These are phyloP conservation scores for Rapana venosa DNA, from an alignment of 2,888 invertebrate species.

Conservation along the genomic window DNA sequence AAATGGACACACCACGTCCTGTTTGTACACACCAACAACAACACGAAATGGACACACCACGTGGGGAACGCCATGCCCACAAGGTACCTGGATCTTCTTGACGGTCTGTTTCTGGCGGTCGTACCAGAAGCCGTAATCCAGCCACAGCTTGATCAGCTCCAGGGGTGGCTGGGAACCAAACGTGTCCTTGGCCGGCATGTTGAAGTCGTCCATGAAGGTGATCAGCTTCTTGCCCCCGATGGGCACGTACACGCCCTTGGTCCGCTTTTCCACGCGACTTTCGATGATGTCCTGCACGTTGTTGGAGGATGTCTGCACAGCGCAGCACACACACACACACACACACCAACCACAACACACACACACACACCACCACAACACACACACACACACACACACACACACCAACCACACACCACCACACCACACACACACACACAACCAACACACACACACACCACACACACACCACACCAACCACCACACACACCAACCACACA, in stretches of 20 bases:
- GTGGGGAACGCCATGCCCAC: neutral
- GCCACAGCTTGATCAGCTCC: slow-evolving; percentile 90
- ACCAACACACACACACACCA: no score
- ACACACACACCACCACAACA: no score
- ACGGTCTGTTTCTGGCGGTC: slow-evolving; percentile 88
- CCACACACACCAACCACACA: neutral
- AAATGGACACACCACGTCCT: no score
- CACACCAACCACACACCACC: no score
- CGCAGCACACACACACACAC: neutral
- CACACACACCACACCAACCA: no score
- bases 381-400: no score
- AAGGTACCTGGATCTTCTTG: slow-evolving; percentile 86
- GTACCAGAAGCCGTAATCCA: slow-evolving; percentile 94
- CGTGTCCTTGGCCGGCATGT: slow-evolving; percentile 93
- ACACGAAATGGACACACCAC: no score
- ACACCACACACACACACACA: no score
- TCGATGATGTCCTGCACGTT: slow-evolving; percentile 92
- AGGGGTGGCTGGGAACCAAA: slow-evolving; percentile 94
- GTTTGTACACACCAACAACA: no score
- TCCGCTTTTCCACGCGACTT: slow-evolving; percentile 91
- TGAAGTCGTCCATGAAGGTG: slow-evolving; percentile 93
- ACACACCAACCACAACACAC: neutral
- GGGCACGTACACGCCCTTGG: slow-evolving; percentile 90
- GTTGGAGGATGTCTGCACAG: slow-evolving; percentile 86
- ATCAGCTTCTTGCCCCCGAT: slow-evolving; percentile 89